Base-by-base conservation (phyloP, 2,888 invertebrate species). In the Watsonalla binaria region DNA sequence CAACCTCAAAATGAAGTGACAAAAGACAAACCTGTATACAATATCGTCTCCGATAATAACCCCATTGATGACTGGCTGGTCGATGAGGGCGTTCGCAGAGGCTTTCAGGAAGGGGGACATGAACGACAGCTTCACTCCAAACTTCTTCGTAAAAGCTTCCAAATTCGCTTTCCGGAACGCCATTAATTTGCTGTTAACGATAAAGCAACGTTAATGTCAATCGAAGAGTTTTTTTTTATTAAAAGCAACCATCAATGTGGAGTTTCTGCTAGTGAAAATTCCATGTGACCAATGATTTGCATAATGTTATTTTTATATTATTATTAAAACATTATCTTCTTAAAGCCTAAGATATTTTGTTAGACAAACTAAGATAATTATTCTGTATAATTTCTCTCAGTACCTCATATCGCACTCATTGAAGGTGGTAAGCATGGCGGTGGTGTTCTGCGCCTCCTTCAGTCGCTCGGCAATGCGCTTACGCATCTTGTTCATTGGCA, bases 91-190 rank as follows among this genome's bases (percentile, higher is more conserved):
- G 80, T 97, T 98, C 2, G 98, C 97, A n/a, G 97, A 92, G 0
- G 99, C 99, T 81, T 97, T 98, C 55, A 98, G 92, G 86, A 99
- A 99, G 15, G 98, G 97, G 0, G 99, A 99, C 99, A 99, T 99
- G 80, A 99, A 98, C 7, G 99, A 99, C 56, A 99, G 87, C 84
- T 99, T 99, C 57, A 99, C 92, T 48, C 97, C 97, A 80, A 97
- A 97, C 78, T 98, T 98, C 90, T 99, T 99, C 61, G 92, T 90
- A 87, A 99, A 99, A 15, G 94, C 92, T 7, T 98, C 97, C 74
- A 97, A 93, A 78, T 98, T 94, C n/a, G 92, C 90, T 82, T 97
- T 98, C 51, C 99, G 94, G 92, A 98, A 96, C 61, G 96, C 95
- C 92, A 99, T 98, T 45, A 99, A 93, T 75, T 95, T 94, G 80